Percentiles rank a stretch among this genome's conserved stretches.
phyloP scores from a whole-genome alignment of 2,113 vertebrate genomes.

The Tylochromis polylepis region DNA sequence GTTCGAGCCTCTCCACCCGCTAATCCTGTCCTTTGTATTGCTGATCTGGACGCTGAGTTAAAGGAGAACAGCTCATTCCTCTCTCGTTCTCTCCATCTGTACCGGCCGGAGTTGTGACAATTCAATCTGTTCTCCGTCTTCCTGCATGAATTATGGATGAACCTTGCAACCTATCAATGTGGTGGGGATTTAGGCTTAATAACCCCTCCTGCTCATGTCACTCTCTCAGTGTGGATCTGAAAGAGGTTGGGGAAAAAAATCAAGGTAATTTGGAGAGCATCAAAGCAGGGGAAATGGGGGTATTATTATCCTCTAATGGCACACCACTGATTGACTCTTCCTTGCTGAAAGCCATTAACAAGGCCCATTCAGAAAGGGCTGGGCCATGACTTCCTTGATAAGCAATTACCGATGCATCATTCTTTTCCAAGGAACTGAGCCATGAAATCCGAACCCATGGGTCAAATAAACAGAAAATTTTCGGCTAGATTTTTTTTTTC shows the following conservation, averaged over 20 bases:
- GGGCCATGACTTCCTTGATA: slow-evolving; percentile 8
- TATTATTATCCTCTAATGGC: slow-evolving; percentile 40
- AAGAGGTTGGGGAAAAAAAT: neutral
- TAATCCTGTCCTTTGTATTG: slow-evolving; percentile 1
- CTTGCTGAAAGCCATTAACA: slow-evolving; percentile 37
- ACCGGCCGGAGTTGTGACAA: slow-evolving; percentile 26
- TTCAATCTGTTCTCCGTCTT: slow-evolving; percentile 48
- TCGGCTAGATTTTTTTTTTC: neutral
- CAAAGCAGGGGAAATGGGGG: slow-evolving; percentile 24
- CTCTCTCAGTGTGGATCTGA: slow-evolving; percentile 9
- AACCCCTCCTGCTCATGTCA: slow-evolving; percentile 30
- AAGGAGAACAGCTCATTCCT: neutral
- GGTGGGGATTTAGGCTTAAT: slow-evolving; percentile 22
- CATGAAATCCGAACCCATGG: neutral
- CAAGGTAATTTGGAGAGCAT: slow-evolving; percentile 37
- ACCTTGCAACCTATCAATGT: slow-evolving; percentile 21
- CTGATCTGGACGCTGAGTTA: neutral
- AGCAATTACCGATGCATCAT: slow-evolving; percentile 35
- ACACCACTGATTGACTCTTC: slow-evolving; percentile 26
- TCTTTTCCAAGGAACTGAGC: neutral
- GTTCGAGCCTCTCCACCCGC: neutral
- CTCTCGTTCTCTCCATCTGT: slow-evolving; percentile 6
- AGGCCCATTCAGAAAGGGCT: slow-evolving; percentile 6
- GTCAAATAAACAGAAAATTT: slow-evolving; percentile 6
- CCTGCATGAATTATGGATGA: slow-evolving; percentile 57